Evolutionary conservation across 1,140 invertebrate species (phyloP), one percentile per base, ranked within the genome.

Genomic region (Heliconius himera): DNA sequence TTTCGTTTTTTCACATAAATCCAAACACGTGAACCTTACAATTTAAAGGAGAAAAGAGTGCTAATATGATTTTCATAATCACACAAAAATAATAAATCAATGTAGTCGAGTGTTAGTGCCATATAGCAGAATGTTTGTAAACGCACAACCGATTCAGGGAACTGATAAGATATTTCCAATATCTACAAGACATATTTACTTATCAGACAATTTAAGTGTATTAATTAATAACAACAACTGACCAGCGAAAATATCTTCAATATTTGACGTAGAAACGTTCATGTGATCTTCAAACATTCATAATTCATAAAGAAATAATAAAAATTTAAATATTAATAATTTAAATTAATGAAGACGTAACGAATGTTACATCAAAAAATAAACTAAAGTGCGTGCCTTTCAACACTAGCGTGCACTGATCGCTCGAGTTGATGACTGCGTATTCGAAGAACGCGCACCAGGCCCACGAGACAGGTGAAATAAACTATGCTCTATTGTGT

Each of bases 401-500:
- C 73, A 82, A 89, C 86, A 88, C 90, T 86, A 86, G 90, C 87
- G 87, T 85, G 78, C 86, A 87, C 84, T 81, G 82, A 78, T 84
- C 84, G 87, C 82, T 84, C 87, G 83, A 86, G 81, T 84, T 76
- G 84, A 83, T 85, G 89, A 91, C 91, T 93, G 89, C 81, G 82
- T 84, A 90, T 83, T 85, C 84, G 85, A 84, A 84, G 70, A 82
- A 74, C 77, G 84, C 85, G 78, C 80, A 80, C 73, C 74, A 54
- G 66, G 56, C 81, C 81, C 83, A 82, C 83, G 85, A 85, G 84
- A 84, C 84, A 80, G 80, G 85, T 87, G 88, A 90, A 92, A 91
- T 89, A 89, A 84, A 89, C 87, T 77, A 74, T 85, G 82, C 84
- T 88, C 89, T 79, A 94, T 93, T 93, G 89, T 93, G 84, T 86